Base-by-base conservation (phyloP, 2,888 invertebrate genomes). In the Meganola albula region DNA sequence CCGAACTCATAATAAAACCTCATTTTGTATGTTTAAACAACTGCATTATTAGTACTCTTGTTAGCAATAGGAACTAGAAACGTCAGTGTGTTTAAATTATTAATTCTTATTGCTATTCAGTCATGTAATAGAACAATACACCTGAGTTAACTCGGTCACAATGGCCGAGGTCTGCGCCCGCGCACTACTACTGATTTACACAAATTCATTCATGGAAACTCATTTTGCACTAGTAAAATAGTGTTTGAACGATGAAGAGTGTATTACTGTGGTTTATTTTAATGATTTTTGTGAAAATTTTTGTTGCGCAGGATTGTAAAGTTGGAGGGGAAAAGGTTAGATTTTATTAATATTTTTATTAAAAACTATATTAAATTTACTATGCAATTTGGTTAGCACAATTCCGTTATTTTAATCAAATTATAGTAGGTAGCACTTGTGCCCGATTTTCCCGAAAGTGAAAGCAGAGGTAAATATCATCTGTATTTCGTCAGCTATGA, bases 321-420 rank as follows among this genome's bases (percentile, higher is more conserved):
- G 70, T 73, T 61, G 60, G 72, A 44, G 82, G 82, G 41, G 70
- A 65, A 60, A 33, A 40, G 76, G 83, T 82, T 34, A 59, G 20
- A 9, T 28, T 31, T 44, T 14, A 25, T 18, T 21, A 10, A 23
- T 40, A 7, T 12, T n/a, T n/a, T n/a, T n/a, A n/a, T n/a, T n/a
- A n/a, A n/a, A n/a, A n/a, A n/a, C n/a, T n/a, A n/a, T n/a, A n/a
- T n/a, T n/a, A n/a, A n/a, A n/a, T n/a, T n/a, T n/a, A n/a, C n/a
- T n/a, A n/a, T n/a, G n/a, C n/a, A n/a, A n/a, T n/a, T n/a, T n/a
- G n/a, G n/a, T n/a, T n/a, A n/a, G n/a, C n/a, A n/a, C n/a, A n/a
- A n/a, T n/a, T n/a, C n/a, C n/a, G n/a, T n/a, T n/a, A n/a, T n/a
- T n/a, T n/a, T n/a, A n/a, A n/a, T n/a, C n/a, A n/a, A n/a, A n/a